Evolutionary conservation across 2,888 invertebrate genomes (phyloP), one percentile per base, ranked within the genome.

Genomic region (Ditula angustiorana): DNA sequence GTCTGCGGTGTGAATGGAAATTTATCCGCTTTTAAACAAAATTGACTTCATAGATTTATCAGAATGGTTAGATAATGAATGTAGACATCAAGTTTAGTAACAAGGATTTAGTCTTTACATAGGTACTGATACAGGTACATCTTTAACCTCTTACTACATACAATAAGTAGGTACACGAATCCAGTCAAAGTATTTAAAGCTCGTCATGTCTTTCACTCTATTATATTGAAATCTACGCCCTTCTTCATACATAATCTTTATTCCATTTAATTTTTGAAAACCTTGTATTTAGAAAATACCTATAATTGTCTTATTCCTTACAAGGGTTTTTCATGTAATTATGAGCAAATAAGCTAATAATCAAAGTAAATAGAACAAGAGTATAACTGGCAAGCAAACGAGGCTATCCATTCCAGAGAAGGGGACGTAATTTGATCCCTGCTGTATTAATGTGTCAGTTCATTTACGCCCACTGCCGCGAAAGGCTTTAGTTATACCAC

Each of bases 1-100:
- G 85, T 85, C 83, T 85, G 83, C 78, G 83, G 82, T 79, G 80
- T 73, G 80, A 80, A 81, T 76, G 78, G 75, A 79, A 77, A 84
- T 81, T 74, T 68, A 69, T 72, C 71, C 75, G 74, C 77, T 75
- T 76, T 79, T 71, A 69, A 16, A 35, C 28, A 24, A 41, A 44
- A 41, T 47, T 59, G 21, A 47, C 35, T 52, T 59, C 53, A 35
- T 13, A 28, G 5, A n/a, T n/a, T 35, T 35, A 13, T 35, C n/a
- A 13, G 2, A 35, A 35, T 13, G n/a, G 5, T 13, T n/a, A 2
- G 7, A 35, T 35, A n/a, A n/a, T 35, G 35, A 35, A 4, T 19
- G 3, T 8, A 19, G 5, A 19, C 10, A 19, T 19, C 2, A 19
- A 41, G 10, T 19, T 41, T n/a, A n/a, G n/a, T n/a, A n/a, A n/a